Conservation (phyloP, 2,888 invertebrate species). For the Girardia tigrina region DNA sequence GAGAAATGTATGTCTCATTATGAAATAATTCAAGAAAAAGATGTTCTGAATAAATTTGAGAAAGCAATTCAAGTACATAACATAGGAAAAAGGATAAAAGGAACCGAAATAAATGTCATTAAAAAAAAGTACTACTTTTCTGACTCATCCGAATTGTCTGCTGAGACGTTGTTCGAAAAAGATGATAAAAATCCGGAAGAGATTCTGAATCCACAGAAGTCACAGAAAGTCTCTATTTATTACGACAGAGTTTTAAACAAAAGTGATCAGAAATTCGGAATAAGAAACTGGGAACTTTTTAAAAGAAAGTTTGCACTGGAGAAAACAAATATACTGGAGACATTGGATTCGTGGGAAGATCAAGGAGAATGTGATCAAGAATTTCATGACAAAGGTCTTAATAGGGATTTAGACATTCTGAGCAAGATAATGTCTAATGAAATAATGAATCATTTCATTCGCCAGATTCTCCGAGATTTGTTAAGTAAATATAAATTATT, state of each 20-base stretch:
- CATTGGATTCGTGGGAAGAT: not conserved
- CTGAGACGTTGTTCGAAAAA: not conserved
- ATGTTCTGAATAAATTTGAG: not conserved
- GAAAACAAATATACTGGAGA: not conserved
- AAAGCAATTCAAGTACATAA: not conserved
- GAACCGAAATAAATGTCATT: not conserved
- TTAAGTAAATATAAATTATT: too few species aligned
- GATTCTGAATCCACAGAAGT: not conserved
- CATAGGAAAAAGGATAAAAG: not conserved
- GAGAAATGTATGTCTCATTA: not conserved
- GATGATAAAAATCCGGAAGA: not conserved
- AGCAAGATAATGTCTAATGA: not conserved
- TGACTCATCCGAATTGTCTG: not conserved
- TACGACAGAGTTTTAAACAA: not conserved
- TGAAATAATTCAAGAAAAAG: not conserved
- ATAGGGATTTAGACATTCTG: not conserved
- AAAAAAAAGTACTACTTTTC: not conserved
- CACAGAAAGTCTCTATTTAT: not conserved
- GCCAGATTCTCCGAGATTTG: too few species aligned
- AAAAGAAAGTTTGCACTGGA: not conserved
- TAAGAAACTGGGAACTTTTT: not conserved
- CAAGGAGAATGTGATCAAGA: not conserved
- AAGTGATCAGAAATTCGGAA: not conserved
- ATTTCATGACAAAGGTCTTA: too few species aligned
- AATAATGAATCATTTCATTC: not conserved